Base-by-base conservation (phyloP, 1,140 invertebrate genomes). In the Conus betulinus region DNA sequence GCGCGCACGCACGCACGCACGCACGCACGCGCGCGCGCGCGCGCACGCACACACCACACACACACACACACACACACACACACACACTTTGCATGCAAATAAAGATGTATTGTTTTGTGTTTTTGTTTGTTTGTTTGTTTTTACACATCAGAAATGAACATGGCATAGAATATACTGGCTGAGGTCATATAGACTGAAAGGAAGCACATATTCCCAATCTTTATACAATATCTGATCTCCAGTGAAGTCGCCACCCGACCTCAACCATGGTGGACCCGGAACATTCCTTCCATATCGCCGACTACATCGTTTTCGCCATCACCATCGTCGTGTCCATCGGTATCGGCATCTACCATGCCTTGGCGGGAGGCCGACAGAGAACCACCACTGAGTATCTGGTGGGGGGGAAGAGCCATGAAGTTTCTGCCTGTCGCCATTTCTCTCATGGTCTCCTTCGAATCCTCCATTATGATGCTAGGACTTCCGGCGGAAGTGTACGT, bases 301-400 rank as follows among this genome's bases (percentile, higher is more conserved):
- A 94, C 81, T 94, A 93, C 87, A 86, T 88, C 11, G 90, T 94
- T 2, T 94, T 94, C 88, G 88, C 84, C 5, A 25, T 91, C 0
- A 92, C 92, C 13, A 92, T 94, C n/a, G 27, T 91, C 20, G 88
- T 94, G 23, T 94, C 94, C 15, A 97, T 97, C 88, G 96, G 96
- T 7, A 97, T 98, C 84, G 98, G 98, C 0, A 95, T 98, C 0
- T 98, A 97, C 94, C 98, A 98, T 93, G 96, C 97, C 88, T 97
- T 98, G 90, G 97, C 97, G 27, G 98, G 96, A n/a, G 98, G 97
- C 0, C 97, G 97, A 93, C 98, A 99, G 94, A 97, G 97, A 95
- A 99, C 98, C 2, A 97, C 97, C 53, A 96, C 97, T 88, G 97
- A 98, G 92, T 98, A 97, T 92, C 95, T 98, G 23, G 95, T 98